Evolutionary conservation across 1,140 invertebrate species (phyloP), one percentile per base, ranked within the genome.

Genomic region (Drosophila busckii): DNA sequence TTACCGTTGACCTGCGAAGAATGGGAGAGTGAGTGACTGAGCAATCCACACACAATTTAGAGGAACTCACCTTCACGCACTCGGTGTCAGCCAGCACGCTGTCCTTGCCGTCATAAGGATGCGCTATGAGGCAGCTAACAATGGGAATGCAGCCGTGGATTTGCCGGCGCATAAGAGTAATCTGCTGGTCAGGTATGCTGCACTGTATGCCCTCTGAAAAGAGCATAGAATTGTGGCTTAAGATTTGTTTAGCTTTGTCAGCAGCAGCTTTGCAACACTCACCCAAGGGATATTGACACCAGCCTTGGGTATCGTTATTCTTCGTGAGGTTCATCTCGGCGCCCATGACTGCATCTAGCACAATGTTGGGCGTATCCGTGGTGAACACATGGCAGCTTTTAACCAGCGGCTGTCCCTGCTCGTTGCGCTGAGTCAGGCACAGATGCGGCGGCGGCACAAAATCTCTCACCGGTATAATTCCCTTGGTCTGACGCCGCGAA

Each of bases 81-180:
- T 92, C 90, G 12, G 90, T 92, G 46, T 92, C 90, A 5, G 89
- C 88, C 8, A 94, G 84, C 1, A 93, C 88, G 50, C 90, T 92
- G 41, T 90, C 89, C 1, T 89, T 86, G 48, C 89, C 87, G 42
- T 91, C 90, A 67, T 93, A 94, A 0, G 93, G 91, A 84, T 93
- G 89, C 5, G 91, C 86, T 4, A 94, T 89, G 60, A 91, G 89
- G 61, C 94, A 94, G 48, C 92, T 89, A 26, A 94, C 90, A 2
- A 90, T 89, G 4, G 91, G 90, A 10, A 88, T 88, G 38, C 88
- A 84, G 28, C 49, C 63, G 10, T 67, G 61, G 66, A 50, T 88
- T 49, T 26, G 58, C 42, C 64, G 63, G 70, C 55, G 52, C 86
- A 88, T 84, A 83, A 64, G 87, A 31, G 70, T 15, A 46, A 80